These are phyloP conservation scores for Nannoperca australis DNA, from an alignment of 2,797 vertebrate species.

Conservation along the genomic window DNA sequence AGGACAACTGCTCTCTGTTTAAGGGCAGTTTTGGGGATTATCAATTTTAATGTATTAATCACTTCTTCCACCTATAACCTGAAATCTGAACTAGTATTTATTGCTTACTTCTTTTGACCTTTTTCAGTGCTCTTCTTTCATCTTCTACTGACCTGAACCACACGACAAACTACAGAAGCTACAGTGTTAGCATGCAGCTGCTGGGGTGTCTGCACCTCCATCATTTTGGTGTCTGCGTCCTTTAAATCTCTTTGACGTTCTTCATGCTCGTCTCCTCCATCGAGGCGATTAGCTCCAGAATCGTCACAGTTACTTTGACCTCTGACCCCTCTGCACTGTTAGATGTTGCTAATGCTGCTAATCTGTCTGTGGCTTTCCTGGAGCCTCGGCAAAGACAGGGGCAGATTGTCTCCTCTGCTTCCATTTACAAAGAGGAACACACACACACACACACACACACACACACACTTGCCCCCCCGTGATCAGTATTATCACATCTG, in stretches of 20 bases:
- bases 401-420: slow-evolving; percentile 15
- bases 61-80: not conserved
- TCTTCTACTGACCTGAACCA: no score
- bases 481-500: slow-evolving; percentile 61
- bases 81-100: no score
- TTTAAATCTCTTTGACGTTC: not conserved
- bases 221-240: not conserved
- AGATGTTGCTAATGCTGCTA: slow-evolving; percentile 19
- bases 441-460: slow-evolving; percentile 21
- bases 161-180: not conserved
- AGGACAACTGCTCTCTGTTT: no score
- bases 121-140: not conserved
- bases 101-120: not conserved
- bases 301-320: slow-evolving; percentile 10
- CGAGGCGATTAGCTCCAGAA: not conserved
- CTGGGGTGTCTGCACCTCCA: no score
- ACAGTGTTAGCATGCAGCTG: not conserved
- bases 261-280: not conserved
- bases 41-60: not conserved
- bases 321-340: slow-evolving; percentile 22
- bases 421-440: slow-evolving; percentile 28
- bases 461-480: not conserved
- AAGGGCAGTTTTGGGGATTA: no score
- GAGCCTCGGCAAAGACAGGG: slow-evolving; percentile 3
- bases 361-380: slow-evolving; percentile 29